Percentiles rank a stretch among this genome's conserved stretches.
phyloP scores from a whole-genome alignment of 2,888 invertebrate species.

The Xanthia togata region DNA sequence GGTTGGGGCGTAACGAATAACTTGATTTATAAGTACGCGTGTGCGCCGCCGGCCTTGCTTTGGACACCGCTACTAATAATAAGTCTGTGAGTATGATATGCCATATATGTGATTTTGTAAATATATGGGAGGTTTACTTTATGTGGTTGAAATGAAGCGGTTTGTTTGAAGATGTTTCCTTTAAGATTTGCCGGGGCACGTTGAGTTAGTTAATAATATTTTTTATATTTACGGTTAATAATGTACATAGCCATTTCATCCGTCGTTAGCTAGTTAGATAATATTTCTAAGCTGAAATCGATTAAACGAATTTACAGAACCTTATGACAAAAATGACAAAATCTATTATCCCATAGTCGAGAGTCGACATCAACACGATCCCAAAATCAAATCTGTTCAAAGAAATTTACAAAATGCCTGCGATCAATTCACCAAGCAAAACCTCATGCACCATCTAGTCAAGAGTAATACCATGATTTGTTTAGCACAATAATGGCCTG shows the following conservation, averaged over 20 bases:
- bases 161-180: constrained; percentile 35
- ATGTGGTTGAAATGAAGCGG: constrained; percentile 35
- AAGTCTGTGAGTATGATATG: constrained; percentile 59
- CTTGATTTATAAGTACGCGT: constrained; percentile 85
- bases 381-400: background rate
- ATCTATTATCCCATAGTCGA: background rate
- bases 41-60: constrained; percentile 76
- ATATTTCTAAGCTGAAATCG: no score
- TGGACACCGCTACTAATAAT: constrained; percentile 67
- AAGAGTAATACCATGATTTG: constrained; percentile 75
- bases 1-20: constrained; percentile 86
- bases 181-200: background rate
- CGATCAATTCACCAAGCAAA: constrained; percentile 32
- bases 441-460: constrained; percentile 37
- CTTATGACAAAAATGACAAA: background rate
- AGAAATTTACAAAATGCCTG: background rate
- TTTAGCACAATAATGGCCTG: constrained; percentile 72
- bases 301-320: background rate
- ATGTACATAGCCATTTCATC: background rate
- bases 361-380: background rate
- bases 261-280: no score
- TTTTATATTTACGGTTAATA: background rate
- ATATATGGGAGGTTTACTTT: constrained; percentile 45
- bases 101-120: constrained; percentile 61
- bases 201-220: background rate